A percentile compares a stretch with the other conserved stretches of the same genome.
Evolutionary conservation across 2,888 invertebrate species (phyloP).

Genomic region (Pterostichus niger): DNA sequence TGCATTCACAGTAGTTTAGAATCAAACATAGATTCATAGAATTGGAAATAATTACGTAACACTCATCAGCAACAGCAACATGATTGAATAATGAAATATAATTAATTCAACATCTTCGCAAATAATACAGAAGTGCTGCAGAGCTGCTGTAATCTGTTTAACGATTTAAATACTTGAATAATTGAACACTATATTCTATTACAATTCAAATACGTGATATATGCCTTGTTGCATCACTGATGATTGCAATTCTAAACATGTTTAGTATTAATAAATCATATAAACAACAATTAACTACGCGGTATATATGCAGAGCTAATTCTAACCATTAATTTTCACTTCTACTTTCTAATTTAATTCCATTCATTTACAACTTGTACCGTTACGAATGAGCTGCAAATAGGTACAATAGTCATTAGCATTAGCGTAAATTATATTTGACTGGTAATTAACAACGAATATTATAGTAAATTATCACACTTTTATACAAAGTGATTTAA

Average conservation of each 20-base stretch:
- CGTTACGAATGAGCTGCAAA: constrained; percentile 19
- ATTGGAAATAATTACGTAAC: not conserved
- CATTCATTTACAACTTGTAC: constrained; percentile 11
- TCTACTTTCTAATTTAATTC: constrained; percentile 50
- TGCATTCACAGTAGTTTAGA: not conserved
- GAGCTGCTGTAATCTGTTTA: constrained; percentile 24
- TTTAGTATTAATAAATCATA: constrained; percentile 38
- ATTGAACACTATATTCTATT: constrained; percentile 10
- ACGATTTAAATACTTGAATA: constrained; percentile 37
- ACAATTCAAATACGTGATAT: not conserved
- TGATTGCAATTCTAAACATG: constrained; percentile 2
- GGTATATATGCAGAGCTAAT: constrained; percentile 17
- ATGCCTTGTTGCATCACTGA: not conserved
- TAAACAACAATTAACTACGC: constrained; percentile 28
- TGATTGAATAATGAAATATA: constrained; percentile 24
- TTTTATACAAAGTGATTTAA: no score
- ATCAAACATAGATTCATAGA: not conserved
- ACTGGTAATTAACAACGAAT: constrained; percentile 2
- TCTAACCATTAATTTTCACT: constrained; percentile 40
- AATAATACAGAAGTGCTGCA: constrained; percentile 28
- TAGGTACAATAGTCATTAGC: not conserved
- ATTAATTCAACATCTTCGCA: constrained; percentile 27
- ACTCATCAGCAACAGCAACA: not conserved
- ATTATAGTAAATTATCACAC: constrained; percentile 16
- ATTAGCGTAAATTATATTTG: constrained; percentile 23